Evolutionary conservation across 2,888 invertebrate species (phyloP), one percentile per base, ranked within the genome.

Genomic region (Chironomus riparius): DNA sequence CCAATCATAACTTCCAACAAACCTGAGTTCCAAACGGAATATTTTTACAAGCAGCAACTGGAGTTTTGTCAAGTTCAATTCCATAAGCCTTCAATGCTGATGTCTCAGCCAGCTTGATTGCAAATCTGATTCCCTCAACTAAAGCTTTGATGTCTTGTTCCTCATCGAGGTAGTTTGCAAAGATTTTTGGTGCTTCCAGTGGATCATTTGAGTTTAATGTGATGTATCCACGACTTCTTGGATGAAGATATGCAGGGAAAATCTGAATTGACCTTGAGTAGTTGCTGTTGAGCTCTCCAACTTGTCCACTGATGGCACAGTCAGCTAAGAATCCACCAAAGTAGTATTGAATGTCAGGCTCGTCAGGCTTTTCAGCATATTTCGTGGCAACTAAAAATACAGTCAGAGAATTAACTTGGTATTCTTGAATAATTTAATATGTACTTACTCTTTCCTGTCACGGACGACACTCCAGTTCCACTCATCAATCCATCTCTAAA

Each of bases 401-500:
- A 4, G 94, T 94, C 84, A 95, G 95, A 0, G 92, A 91, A 81
- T 93, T 88, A 6, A 92, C 90, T 90, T 81, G 1, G 24, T 6
- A 70, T 50, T 24, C 18, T n/a, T 15, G 10, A 12, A 22, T 3
- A 38, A 21, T 50, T 7, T 47, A 7, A 70, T 21, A 47, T 3
- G 61, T 13, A 2, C 3, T 77, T 61, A 72, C 72, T 74, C 68
- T 62, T 65, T 13, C 38, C 69, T 4, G 62, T 75, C 13, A 68
- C 68, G 0, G 68, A 47, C 2, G 77, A 79, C 80, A 83, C 79
- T 85, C 94, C 94, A 62, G 94, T 94, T 21, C 94, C 94, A 13
- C 94, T 93, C 93, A 95, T 94, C 0, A 94, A 86, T 2, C 94
- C 94, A 82, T 95, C 94, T 76, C 94, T 88, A 84, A 94, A 94